Conservation (phyloP, 2,113 vertebrate species). For the Gobius niger region DNA sequence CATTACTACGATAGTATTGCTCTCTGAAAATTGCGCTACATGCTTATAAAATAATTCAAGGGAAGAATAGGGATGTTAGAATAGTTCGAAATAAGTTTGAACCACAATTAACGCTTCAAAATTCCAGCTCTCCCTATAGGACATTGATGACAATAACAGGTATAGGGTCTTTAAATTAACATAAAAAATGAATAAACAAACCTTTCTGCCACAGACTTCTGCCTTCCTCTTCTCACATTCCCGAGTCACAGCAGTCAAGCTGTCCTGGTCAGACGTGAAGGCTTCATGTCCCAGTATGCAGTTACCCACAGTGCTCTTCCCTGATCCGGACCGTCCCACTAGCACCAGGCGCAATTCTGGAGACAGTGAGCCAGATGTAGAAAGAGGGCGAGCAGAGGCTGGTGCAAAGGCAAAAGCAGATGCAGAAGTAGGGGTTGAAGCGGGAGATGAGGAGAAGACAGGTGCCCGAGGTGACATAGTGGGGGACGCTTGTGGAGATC, state of each 20-base stretch:
- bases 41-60: too few relatives aligned
- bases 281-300: constrained; percentile 62
- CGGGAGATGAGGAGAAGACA: constrained; percentile 15
- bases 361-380: constrained; percentile 20
- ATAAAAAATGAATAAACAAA: constrained; percentile 30
- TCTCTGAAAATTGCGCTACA: too few relatives aligned
- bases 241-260: constrained; percentile 50
- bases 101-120: too few relatives aligned
- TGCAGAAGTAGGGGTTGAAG: not conserved
- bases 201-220: constrained; percentile 52
- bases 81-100: too few relatives aligned
- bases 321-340: constrained; percentile 69
- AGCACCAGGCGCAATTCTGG: constrained; percentile 73
- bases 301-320: constrained; percentile 75
- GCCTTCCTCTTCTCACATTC: constrained; percentile 68
- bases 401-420: constrained; percentile 12
- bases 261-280: constrained; percentile 49
- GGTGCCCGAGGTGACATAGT: constrained; percentile 12
- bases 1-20: too few relatives aligned
- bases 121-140: too few relatives aligned
- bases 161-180: not conserved
- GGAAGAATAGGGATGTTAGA: too few relatives aligned
- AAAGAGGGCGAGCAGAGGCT: not conserved
- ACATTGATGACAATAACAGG: too few relatives aligned
- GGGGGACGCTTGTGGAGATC: constrained; percentile 27